Conservation (phyloP, 2,113 vertebrate species). For the Pseudorectes ferrugineus region DNA sequence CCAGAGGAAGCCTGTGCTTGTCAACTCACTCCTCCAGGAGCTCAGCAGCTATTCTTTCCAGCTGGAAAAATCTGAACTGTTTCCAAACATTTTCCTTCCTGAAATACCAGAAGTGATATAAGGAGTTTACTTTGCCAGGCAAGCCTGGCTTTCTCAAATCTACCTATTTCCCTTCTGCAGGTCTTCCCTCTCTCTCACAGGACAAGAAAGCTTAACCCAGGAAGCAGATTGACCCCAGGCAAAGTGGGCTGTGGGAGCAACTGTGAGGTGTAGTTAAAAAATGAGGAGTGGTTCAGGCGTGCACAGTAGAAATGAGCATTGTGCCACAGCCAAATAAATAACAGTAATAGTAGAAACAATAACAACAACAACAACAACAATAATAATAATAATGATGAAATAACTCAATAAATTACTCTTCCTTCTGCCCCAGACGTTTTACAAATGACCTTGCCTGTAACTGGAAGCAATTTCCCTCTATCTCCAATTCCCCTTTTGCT, state of each 20-base stretch:
- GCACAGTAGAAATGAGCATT: not conserved
- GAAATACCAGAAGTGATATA: not conserved
- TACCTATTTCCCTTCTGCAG: not conserved
- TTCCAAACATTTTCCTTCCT: not conserved
- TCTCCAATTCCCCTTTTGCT: not conserved
- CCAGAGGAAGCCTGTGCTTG: not conserved
- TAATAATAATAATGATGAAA: not conserved
- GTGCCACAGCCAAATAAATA: not conserved
- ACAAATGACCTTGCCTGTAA: not conserved
- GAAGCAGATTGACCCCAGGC: not conserved
- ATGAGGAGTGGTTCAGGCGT: accelerated
- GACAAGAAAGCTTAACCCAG: not conserved
- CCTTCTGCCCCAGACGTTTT: not conserved
- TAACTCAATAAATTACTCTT: not conserved
- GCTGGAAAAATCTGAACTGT: not conserved
- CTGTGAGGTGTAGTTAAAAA: not conserved
- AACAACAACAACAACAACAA: not conserved
- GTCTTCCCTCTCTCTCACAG: not conserved
- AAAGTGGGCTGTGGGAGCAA: not conserved
- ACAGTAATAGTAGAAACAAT: not conserved
- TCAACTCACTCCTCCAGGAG: not conserved
- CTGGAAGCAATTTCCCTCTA: not conserved
- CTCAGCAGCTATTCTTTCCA: not conserved
- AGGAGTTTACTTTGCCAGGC: not conserved
- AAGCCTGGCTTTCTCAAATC: not conserved